Evolutionary conservation across 1,140 invertebrate genomes (phyloP).

Genomic region (Calycopis cecrops): DNA sequence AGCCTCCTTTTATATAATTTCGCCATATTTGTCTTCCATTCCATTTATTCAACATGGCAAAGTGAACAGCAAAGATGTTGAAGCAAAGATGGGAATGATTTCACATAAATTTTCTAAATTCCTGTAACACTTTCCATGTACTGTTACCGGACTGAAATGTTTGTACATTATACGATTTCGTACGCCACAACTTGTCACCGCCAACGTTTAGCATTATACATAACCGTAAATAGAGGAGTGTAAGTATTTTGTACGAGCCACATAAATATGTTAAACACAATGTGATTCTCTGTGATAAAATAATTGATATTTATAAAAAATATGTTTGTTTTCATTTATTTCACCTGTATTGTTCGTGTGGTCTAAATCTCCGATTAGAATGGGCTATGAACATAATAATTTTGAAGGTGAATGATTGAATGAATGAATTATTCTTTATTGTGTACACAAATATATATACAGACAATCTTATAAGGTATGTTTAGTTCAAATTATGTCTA

Average conservation of each 20-base stretch:
- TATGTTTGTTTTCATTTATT: slow-evolving; percentile 43
- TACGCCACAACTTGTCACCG: background rate
- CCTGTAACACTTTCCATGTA: background rate
- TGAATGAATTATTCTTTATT: too few species aligned
- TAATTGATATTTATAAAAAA: slow-evolving; percentile 68
- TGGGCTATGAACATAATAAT: too few species aligned
- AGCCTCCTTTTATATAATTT: too few species aligned
- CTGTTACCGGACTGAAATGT: background rate
- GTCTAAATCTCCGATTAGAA: too few species aligned
- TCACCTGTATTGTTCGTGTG: background rate
- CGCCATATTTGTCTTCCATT: too few species aligned
- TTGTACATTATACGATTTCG: background rate
- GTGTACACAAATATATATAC: too few species aligned
- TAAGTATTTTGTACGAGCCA: slow-evolving; percentile 72
- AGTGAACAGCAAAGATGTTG: too few species aligned
- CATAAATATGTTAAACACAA: slow-evolving; percentile 72
- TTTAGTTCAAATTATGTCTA: too few species aligned
- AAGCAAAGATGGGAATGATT: too few species aligned
- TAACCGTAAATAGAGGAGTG: slow-evolving; percentile 48
- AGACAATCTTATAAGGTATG: too few species aligned
- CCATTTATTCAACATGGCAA: too few species aligned
- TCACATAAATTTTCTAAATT: background rate
- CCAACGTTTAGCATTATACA: slow-evolving; percentile 32
- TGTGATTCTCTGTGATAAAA: slow-evolving; percentile 75
- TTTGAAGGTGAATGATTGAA: too few species aligned